phyloP scores from a whole-genome alignment of 2,797 vertebrate species.

The Pangasius larnaudii region DNA sequence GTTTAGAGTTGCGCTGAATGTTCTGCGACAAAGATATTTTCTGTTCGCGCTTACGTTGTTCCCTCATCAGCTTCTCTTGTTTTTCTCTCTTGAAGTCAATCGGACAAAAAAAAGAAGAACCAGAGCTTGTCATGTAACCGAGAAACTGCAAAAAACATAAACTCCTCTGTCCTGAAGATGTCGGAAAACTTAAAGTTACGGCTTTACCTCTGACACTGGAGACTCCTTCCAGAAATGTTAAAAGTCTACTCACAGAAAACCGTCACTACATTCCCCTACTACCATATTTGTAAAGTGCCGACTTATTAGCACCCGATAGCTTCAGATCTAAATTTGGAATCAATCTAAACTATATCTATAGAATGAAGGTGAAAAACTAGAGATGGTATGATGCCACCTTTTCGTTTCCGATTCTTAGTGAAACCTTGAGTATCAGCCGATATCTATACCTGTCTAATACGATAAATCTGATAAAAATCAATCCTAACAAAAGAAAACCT shows the following conservation, averaged over 20 bases:
- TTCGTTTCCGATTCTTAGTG: background rate
- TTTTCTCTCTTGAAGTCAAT: background rate
- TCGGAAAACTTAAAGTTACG: background rate
- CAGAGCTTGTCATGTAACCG: background rate
- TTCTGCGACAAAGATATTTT: background rate
- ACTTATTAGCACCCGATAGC: background rate
- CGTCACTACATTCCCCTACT: background rate
- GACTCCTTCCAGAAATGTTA: background rate
- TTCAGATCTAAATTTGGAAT: background rate
- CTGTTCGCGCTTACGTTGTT: background rate
- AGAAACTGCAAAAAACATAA: background rate
- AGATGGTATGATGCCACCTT: background rate
- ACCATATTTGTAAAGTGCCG: too few relatives aligned
- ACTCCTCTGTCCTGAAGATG: background rate
- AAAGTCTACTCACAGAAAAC: background rate
- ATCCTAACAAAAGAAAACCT: too few relatives aligned
- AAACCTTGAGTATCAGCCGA: background rate
- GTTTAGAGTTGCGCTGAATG: background rate
- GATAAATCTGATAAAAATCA: too few relatives aligned
- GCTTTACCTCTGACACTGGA: background rate
- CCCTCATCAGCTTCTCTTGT: background rate
- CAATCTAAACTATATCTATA: background rate
- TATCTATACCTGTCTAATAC: background rate
- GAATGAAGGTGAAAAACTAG: background rate
- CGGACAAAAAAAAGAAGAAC: background rate